Percentiles rank a stretch among this genome's conserved stretches.
phyloP scores from a whole-genome alignment of 2,113 vertebrate species.

The Poicephalus gulielmi region DNA sequence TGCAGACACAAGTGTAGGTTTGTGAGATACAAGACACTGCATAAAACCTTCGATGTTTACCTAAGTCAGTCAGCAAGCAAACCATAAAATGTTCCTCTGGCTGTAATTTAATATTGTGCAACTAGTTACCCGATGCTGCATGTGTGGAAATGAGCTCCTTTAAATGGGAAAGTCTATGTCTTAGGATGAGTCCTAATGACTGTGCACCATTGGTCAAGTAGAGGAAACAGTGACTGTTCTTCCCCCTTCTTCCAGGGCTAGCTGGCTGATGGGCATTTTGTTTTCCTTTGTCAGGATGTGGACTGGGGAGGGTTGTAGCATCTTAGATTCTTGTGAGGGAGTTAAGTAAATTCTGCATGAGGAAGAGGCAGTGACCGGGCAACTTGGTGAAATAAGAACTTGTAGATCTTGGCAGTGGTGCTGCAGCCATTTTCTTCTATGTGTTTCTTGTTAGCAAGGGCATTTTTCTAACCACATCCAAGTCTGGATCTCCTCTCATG shows the following conservation, averaged over 20 bases:
- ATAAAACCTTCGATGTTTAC: background rate
- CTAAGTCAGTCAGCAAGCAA: background rate
- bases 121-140: background rate
- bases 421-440: background rate
- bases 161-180: background rate
- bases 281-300: background rate
- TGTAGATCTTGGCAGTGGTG: background rate
- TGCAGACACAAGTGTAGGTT: background rate
- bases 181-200: background rate
- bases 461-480: background rate
- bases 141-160: constrained; percentile 32
- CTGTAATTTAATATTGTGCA: constrained; percentile 46
- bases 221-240: constrained; percentile 20
- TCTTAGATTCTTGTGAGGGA: background rate
- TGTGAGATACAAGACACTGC: background rate
- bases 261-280: background rate
- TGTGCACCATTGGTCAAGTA: background rate
- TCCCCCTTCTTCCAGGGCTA: background rate
- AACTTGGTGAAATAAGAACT: background rate
- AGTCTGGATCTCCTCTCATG: background rate
- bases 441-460: background rate
- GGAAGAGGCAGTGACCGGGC: background rate
- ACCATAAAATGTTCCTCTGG: constrained; percentile 15
- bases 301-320: background rate
- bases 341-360: background rate